phyloP scores from a whole-genome alignment of 2,113 vertebrate genomes.

The Siniperca knerii region DNA sequence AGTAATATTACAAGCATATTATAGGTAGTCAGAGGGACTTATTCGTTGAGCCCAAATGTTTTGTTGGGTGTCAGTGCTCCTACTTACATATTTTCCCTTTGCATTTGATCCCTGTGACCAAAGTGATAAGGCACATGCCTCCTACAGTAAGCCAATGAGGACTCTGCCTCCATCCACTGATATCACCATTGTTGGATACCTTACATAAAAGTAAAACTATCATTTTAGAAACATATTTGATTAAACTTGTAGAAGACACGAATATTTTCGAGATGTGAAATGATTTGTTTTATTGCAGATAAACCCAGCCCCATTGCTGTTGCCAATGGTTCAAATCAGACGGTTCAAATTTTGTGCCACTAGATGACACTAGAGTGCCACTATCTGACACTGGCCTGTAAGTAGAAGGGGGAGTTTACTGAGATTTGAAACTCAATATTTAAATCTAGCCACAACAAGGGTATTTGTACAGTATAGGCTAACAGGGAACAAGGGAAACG shows the following conservation, averaged over 20 bases:
- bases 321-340: not conserved
- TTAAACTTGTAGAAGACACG: not conserved
- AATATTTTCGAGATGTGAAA: not conserved
- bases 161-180: not conserved
- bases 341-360: slow-evolving; percentile 29
- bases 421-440: not conserved
- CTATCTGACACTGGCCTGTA: not conserved
- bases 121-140: not conserved
- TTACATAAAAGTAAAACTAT: not conserved
- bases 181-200: not conserved
- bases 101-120: not conserved
- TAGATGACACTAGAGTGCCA: slow-evolving; percentile 59
- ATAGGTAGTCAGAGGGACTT: not conserved
- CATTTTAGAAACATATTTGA: not conserved
- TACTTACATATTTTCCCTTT: not conserved
- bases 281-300: not conserved
- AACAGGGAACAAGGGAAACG: not conserved
- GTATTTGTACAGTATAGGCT: not conserved
- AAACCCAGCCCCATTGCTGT: not conserved
- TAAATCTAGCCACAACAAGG: not conserved
- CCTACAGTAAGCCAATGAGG: not conserved
- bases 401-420: not conserved
- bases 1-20: not conserved
- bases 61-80: too few relatives aligned
- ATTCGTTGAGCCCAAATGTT: not conserved